Conservation (phyloP, 2,113 vertebrate species). For the Nipponia nippon region DNA sequence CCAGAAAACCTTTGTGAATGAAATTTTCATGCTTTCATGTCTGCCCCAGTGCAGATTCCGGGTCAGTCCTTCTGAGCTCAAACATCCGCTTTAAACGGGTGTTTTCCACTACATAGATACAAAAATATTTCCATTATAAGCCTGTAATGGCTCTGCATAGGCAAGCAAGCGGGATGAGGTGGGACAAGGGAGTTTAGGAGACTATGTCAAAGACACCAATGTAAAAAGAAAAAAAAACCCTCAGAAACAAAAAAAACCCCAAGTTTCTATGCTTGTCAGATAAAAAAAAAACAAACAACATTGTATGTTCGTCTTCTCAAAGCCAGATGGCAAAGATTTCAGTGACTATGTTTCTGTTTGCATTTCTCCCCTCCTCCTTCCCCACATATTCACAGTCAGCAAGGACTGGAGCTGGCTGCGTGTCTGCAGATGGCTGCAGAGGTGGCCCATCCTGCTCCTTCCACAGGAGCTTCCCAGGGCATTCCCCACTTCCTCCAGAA, state of each 20-base stretch:
- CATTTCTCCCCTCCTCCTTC: neutral
- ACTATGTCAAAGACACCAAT: neutral
- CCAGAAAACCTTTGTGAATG: conserved; percentile 63
- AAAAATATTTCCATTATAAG: conserved; percentile 58
- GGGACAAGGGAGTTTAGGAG: neutral
- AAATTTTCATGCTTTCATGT: conserved; percentile 67
- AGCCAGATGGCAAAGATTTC: neutral
- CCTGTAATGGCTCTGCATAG: neutral
- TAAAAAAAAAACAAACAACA: neutral
- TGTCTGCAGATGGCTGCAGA: neutral
- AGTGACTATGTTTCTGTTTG: neutral
- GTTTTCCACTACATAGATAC: conserved; percentile 58
- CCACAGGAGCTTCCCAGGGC: neutral
- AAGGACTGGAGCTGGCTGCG: fast-evolving
- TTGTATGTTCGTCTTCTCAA: neutral
- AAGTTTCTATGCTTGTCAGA: neutral
- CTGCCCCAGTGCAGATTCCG: conserved; percentile 55
- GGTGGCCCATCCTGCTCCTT: neutral
- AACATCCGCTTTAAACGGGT: conserved; percentile 62
- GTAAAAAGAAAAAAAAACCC: neutral
- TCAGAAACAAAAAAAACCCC: neutral
- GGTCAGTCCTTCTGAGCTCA: conserved; percentile 67
- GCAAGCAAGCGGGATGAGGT: neutral
- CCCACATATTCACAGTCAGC: neutral
- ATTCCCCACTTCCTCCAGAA: neutral